These are phyloP conservation scores for Nettapus auritus DNA, from an alignment of 2,113 vertebrate species.

Conservation along the genomic window DNA sequence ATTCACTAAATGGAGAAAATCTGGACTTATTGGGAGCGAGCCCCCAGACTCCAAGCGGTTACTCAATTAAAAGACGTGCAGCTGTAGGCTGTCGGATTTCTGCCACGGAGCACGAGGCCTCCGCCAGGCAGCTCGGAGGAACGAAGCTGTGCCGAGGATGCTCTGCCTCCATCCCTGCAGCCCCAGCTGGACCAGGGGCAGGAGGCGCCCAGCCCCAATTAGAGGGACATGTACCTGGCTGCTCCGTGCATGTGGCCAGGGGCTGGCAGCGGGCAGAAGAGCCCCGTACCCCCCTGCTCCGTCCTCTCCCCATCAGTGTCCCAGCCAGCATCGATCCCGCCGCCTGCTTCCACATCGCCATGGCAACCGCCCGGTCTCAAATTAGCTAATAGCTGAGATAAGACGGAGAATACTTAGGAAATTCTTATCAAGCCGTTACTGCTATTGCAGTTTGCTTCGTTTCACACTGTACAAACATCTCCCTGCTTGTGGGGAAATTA, in stretches of 20 bases:
- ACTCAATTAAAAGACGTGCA: neutral
- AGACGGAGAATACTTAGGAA: neutral
- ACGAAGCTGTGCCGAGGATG: neutral
- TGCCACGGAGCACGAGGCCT: neutral
- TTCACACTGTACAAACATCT: neutral
- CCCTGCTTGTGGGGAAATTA: neutral
- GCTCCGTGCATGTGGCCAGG: too few relatives aligned
- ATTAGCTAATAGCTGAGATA: neutral
- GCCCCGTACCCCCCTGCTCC: neutral
- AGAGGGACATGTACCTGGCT: rapidly evolving
- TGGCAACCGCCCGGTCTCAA: neutral
- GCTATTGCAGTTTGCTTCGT: neutral
- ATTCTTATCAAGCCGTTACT: neutral
- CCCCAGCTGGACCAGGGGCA: too few relatives aligned
- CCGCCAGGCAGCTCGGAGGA: neutral
- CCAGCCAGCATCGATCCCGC: neutral
- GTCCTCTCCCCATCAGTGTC: neutral
- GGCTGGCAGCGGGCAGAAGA: neutral
- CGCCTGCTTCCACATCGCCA: constrained; percentile 6
- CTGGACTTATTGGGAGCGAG: neutral
- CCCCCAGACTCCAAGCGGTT: rapidly evolving
- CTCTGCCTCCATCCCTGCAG: neutral
- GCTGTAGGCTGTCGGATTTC: rapidly evolving
- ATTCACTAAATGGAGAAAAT: neutral
- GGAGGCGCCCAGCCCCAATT: too few relatives aligned